Evolutionary conservation across 2,888 invertebrate genomes (phyloP).

Genomic region (Melanargia galathea): DNA sequence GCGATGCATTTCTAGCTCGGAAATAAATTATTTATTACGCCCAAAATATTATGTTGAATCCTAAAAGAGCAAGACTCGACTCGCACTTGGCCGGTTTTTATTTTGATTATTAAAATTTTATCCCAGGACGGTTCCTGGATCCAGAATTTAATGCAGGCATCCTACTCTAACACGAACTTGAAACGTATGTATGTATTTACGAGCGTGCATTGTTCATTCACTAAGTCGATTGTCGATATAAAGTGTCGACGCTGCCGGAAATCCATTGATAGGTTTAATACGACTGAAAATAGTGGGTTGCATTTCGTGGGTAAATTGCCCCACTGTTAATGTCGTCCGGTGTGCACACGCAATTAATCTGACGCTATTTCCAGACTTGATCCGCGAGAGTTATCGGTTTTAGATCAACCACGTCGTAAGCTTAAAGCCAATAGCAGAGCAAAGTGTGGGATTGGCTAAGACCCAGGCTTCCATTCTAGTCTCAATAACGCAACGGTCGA

Average conservation of each 20-base stretch:
- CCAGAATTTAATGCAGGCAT: slow-evolving; percentile 1
- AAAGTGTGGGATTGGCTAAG: not conserved
- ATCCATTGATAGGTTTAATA: slow-evolving; percentile 81
- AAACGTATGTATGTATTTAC: slow-evolving; percentile 58
- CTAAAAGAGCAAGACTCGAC: no score
- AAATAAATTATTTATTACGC: no score
- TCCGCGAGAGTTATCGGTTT: slow-evolving; percentile 16
- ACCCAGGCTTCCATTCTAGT: not conserved
- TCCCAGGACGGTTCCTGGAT: not conserved
- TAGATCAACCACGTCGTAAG: slow-evolving; percentile 21
- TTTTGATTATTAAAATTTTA: not conserved
- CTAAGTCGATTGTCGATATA: slow-evolving; percentile 77
- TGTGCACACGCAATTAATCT: slow-evolving; percentile 61
- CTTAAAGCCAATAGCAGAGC: not conserved
- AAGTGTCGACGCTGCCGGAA: slow-evolving; percentile 81
- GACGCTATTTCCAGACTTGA: slow-evolving; percentile 67
- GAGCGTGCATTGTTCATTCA: slow-evolving; percentile 79
- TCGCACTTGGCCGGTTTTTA: no score
- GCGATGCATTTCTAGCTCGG: no score
- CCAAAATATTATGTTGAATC: no score
- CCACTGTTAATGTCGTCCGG: slow-evolving; percentile 80
- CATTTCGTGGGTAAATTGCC: slow-evolving; percentile 77
- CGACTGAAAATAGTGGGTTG: slow-evolving; percentile 76
- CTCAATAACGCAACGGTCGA: no score
- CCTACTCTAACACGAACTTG: slow-evolving; percentile 33